Evolutionary conservation across 1,140 invertebrate species (phyloP).

Genomic region (Microplitis mediator): DNA sequence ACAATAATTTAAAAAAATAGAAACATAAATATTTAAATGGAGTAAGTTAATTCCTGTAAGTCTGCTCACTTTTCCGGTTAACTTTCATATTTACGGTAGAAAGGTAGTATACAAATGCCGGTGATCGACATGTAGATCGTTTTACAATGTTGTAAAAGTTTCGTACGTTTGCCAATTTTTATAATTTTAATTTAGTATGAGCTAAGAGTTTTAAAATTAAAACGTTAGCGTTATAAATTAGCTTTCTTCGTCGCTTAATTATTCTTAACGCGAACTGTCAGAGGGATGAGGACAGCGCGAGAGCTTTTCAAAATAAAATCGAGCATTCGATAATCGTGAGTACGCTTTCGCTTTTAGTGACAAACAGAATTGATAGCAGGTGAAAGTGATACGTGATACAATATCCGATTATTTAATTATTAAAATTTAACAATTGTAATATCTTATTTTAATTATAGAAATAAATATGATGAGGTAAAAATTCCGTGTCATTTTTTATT

Average conservation of each 20-base stretch:
- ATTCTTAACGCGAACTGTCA: not conserved
- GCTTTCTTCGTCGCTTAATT: not conserved
- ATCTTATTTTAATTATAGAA: no score
- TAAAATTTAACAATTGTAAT: no score
- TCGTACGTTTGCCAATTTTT: slow-evolving; percentile 4
- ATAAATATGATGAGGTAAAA: not conserved
- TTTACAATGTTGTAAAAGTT: not conserved
- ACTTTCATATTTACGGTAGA: slow-evolving; percentile 25
- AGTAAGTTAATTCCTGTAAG: no score
- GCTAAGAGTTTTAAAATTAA: no score
- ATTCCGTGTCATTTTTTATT: not conserved
- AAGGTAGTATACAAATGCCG: not conserved
- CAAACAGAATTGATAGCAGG: slow-evolving; percentile 31
- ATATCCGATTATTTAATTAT: not conserved
- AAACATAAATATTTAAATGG: no score
- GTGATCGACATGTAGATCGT: slow-evolving; percentile 10
- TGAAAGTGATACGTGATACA: slow-evolving; percentile 25
- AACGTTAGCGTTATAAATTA: no score
- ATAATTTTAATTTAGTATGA: not conserved
- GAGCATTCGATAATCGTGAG: slow-evolving; percentile 18
- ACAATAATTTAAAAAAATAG: no score
- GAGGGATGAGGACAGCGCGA: not conserved
- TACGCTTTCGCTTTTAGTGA: slow-evolving; percentile 27
- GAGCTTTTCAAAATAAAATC: slow-evolving; percentile 2
- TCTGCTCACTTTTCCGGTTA: slow-evolving; percentile 20